Conservation (phyloP, 2,888 invertebrate genomes). For the Drosophila quinaria region DNA sequence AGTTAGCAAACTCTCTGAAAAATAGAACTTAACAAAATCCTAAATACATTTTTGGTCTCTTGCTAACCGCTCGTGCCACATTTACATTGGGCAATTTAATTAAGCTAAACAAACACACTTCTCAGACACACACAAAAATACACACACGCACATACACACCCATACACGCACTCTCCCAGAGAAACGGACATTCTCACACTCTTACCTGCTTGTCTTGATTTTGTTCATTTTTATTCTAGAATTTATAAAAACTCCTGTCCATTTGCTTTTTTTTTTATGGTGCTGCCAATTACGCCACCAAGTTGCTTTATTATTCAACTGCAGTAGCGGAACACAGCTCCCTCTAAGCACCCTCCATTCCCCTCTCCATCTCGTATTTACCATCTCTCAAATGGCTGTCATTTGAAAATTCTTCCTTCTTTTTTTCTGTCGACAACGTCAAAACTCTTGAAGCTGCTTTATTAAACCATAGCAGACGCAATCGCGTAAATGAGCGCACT, state of each 20-base stretch:
- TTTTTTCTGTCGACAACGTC: slow-evolving; percentile 43
- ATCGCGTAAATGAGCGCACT: slow-evolving; percentile 73
- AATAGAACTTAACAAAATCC: background rate
- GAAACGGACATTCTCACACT: background rate
- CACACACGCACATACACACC: slow-evolving; percentile 4
- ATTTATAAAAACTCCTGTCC: slow-evolving; percentile 29
- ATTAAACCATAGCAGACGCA: slow-evolving; percentile 76
- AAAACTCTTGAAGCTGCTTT: slow-evolving; percentile 70
- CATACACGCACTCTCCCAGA: slow-evolving; percentile 6
- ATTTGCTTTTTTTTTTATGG: slow-evolving; percentile 52
- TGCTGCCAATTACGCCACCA: slow-evolving; percentile 70
- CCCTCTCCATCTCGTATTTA: slow-evolving; percentile 8
- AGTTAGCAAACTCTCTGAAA: too few relatives aligned
- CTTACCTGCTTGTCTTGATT: background rate
- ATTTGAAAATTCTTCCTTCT: slow-evolving; percentile 41
- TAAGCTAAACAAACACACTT: slow-evolving; percentile 64
- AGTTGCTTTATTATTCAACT: slow-evolving; percentile 74
- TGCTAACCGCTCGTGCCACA: slow-evolving; percentile 37
- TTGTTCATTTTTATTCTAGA: slow-evolving; percentile 11
- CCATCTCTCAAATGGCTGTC: slow-evolving; percentile 53
- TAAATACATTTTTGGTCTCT: slow-evolving; percentile 36
- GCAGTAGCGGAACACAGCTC: slow-evolving; percentile 2
- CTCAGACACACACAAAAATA: slow-evolving; percentile 5
- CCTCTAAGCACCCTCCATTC: background rate
- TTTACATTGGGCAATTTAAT: slow-evolving; percentile 66